phyloP scores from a whole-genome alignment of 1,140 invertebrate genomes.

The Phenacoccus solenopsis region DNA sequence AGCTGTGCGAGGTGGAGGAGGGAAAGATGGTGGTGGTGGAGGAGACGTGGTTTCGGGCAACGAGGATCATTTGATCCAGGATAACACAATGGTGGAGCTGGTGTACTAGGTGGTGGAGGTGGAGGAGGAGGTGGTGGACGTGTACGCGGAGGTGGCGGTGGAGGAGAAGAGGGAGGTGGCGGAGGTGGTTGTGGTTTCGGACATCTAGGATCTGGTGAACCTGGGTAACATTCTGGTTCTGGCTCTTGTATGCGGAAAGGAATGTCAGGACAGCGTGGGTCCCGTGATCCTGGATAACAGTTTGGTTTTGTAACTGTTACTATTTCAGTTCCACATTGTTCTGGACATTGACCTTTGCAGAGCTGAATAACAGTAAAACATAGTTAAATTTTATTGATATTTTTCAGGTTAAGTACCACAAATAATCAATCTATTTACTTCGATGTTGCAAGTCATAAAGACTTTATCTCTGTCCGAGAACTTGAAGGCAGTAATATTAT shows the following conservation, averaged over 20 bases:
- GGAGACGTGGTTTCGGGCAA: constrained; percentile 32
- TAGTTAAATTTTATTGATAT: too few species aligned
- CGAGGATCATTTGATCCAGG: constrained; percentile 41
- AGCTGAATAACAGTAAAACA: too few species aligned
- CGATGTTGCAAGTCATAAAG: constrained; percentile 59
- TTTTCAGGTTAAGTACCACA: too few species aligned
- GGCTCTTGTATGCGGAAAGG: constrained; percentile 23
- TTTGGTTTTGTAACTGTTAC: constrained; percentile 25
- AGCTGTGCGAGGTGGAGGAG: constrained; percentile 20
- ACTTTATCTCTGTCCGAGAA: constrained; percentile 59
- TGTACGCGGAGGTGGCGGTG: constrained; percentile 26
- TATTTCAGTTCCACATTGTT: constrained; percentile 25
- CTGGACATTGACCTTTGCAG: constrained; percentile 26
- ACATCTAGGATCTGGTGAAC: constrained; percentile 29
- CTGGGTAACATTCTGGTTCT: constrained; percentile 29
- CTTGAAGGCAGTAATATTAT: constrained; percentile 55
- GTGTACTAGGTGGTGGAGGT: constrained; percentile 25
- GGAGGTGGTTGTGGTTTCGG: constrained; percentile 25
- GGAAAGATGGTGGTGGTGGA: constrained; percentile 24
- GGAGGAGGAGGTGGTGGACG: constrained; percentile 27
- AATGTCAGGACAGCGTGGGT: constrained; percentile 30
- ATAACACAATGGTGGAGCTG: constrained; percentile 34
- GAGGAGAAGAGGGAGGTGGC: constrained; percentile 21
- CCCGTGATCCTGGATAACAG: constrained; percentile 32
- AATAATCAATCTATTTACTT: too few species aligned